These are phyloP conservation scores for Ganaspis sp. DNA, from an alignment of 1,140 invertebrate genomes.

Conservation along the genomic window DNA sequence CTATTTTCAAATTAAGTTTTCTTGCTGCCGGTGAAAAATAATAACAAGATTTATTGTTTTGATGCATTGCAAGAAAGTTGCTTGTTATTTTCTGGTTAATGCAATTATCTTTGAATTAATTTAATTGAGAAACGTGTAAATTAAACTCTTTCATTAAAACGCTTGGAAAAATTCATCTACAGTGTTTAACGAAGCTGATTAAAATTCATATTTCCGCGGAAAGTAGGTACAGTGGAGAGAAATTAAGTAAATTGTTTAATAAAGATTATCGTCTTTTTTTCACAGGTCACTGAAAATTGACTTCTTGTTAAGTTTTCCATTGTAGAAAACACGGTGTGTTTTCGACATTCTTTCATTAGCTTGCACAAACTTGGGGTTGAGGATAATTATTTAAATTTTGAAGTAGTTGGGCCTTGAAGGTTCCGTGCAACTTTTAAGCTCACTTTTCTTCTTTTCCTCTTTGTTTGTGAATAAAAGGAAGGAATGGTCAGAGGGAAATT, in stretches of 20 bases:
- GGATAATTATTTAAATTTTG: neutral
- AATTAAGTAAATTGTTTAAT: neutral
- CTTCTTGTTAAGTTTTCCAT: neutral
- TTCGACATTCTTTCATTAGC: neutral
- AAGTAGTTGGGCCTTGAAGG: neutral
- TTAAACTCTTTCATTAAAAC: neutral
- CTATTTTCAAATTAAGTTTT: constrained; percentile 11
- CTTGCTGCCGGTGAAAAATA: neutral
- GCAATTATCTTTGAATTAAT: too few relatives aligned
- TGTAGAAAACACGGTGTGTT: neutral
- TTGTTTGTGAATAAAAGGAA: constrained; percentile 8
- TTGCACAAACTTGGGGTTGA: neutral
- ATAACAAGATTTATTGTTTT: neutral
- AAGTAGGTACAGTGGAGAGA: too few relatives aligned
- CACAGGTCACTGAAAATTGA: neutral
- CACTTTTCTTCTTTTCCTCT: neutral
- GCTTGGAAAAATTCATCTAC: neutral
- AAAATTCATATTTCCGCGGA: neutral
- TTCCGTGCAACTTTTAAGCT: neutral
- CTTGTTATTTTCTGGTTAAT: too few relatives aligned
- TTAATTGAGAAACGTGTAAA: too few relatives aligned
- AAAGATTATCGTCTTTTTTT: neutral
- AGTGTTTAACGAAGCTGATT: neutral
- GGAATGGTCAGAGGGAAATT: constrained; percentile 19
- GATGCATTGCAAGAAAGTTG: neutral